phyloP scores from a whole-genome alignment of 2,888 invertebrate species.

The Allolobophora icterica region DNA sequence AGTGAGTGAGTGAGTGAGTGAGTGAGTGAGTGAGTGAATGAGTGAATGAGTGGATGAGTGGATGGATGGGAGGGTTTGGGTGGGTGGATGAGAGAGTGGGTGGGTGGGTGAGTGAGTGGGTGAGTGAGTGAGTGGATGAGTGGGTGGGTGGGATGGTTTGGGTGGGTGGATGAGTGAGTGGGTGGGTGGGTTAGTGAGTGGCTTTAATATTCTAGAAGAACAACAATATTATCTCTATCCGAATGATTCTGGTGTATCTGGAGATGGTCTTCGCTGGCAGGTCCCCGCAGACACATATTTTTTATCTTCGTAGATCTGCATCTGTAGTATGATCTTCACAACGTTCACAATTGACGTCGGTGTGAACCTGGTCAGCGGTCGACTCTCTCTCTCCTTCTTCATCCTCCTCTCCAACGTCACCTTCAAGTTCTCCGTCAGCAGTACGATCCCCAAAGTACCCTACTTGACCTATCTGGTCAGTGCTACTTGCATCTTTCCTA shows the following conservation, averaged over 20 bases:
- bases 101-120: background rate
- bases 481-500: background rate
- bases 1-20: too few species aligned
- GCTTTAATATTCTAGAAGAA: too few species aligned
- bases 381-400: slow-evolving; percentile 24
- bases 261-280: too few species aligned
- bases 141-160: too few species aligned
- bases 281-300: background rate
- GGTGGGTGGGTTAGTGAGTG: background rate
- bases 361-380: background rate
- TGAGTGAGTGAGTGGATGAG: too few species aligned
- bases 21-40: too few species aligned
- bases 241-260: too few species aligned
- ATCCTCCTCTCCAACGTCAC: slow-evolving; percentile 31
- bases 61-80: too few species aligned
- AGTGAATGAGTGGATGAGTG: too few species aligned
- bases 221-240: too few species aligned
- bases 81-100: too few species aligned
- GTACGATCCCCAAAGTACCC: slow-evolving; percentile 30
- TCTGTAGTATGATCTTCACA: slow-evolving; percentile 26
- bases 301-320: slow-evolving; percentile 26
- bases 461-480: slow-evolving; percentile 34
- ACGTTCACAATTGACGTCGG: slow-evolving; percentile 27
- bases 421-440: slow-evolving; percentile 31
- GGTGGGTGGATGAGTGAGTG: too few species aligned